These are phyloP conservation scores for Marisa cornuarietis DNA, from an alignment of 1,140 invertebrate species.

Conservation along the genomic window DNA sequence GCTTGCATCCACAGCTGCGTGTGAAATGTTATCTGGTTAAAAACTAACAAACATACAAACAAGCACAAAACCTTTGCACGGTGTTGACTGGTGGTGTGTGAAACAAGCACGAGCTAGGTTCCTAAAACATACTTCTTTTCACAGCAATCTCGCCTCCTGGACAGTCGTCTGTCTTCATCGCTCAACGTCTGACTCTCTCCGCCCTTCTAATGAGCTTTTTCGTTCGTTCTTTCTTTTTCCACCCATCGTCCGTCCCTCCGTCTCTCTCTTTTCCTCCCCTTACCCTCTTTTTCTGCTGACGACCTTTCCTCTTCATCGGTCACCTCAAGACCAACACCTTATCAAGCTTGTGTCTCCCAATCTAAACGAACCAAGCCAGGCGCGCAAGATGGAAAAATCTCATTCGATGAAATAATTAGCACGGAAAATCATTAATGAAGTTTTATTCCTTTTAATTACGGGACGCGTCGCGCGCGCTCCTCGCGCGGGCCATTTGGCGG, in stretches of 20 bases:
- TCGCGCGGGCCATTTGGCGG: conserved; percentile 15
- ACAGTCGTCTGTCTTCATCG: too few relatives aligned
- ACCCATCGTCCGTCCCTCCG: not conserved
- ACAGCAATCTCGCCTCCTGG: too few relatives aligned
- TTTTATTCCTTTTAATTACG: conserved; percentile 34
- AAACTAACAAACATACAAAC: too few relatives aligned
- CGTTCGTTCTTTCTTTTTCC: conserved; percentile 10
- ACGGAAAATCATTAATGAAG: conserved; percentile 35
- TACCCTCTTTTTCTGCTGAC: conserved; percentile 4
- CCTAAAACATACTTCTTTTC: too few relatives aligned
- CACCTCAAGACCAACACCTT: not conserved
- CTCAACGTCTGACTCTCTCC: not conserved
- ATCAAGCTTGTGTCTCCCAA: not conserved
- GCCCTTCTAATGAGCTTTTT: not conserved
- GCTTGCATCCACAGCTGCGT: too few relatives aligned
- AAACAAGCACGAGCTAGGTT: too few relatives aligned
- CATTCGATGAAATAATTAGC: conserved; percentile 37
- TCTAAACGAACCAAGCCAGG: conserved; percentile 4
- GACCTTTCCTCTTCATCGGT: not conserved
- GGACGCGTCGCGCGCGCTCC: conserved; percentile 19
- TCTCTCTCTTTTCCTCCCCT: conserved; percentile 3
- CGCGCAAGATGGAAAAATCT: conserved; percentile 11
- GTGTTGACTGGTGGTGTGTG: too few relatives aligned
- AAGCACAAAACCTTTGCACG: too few relatives aligned
- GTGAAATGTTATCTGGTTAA: too few relatives aligned